Conservation (phyloP, 1,140 invertebrate species). For the Leptinotarsa texana region DNA sequence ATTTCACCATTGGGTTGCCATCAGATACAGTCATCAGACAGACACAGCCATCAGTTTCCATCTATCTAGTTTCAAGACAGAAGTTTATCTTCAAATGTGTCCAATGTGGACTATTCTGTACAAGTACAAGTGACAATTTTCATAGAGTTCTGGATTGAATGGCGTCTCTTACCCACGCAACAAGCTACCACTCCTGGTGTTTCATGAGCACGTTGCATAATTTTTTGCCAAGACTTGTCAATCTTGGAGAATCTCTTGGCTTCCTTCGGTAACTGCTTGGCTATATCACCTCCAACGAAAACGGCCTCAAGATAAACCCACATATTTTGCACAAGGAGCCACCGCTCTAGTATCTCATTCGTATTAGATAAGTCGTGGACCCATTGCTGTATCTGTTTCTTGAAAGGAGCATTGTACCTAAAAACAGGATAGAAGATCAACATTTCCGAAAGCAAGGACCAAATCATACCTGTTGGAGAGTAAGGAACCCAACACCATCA, state of each 20-base stretch:
- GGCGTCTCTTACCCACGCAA: constrained; percentile 72
- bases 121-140: neutral
- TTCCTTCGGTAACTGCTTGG: constrained; percentile 94
- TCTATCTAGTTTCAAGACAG: too few species aligned
- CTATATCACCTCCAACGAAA: constrained; percentile 97
- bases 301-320: constrained; percentile 98
- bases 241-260: constrained; percentile 95
- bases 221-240: constrained; percentile 98
- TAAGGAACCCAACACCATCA: constrained; percentile 92
- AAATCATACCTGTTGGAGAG: constrained; percentile 78
- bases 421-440: neutral
- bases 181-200: constrained; percentile 93
- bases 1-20: too few species aligned
- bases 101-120: too few species aligned
- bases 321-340: constrained; percentile 96
- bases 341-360: constrained; percentile 94
- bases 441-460: neutral
- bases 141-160: neutral
- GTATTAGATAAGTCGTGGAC: constrained; percentile 92
- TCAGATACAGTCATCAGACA: too few species aligned
- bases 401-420: constrained; percentile 94
- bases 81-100: too few species aligned
- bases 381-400: constrained; percentile 96
- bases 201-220: constrained; percentile 94
- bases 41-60: too few species aligned